phyloP scores from a whole-genome alignment of 1,140 invertebrate species.

The Brachionus calyciflorus region DNA sequence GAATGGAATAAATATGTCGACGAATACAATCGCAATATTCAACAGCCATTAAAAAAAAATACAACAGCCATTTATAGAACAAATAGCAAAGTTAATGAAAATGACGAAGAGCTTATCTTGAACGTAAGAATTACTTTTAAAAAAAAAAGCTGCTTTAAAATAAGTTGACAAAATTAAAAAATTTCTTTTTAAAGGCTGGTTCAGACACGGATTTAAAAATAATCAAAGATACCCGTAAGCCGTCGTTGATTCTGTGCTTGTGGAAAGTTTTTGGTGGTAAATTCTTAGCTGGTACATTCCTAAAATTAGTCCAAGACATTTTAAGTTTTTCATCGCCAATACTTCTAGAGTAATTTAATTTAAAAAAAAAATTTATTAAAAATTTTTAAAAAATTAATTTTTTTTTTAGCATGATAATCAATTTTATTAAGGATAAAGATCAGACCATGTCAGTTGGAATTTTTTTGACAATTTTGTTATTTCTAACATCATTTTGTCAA shows the following conservation, averaged over 20 bases:
- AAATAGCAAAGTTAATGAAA: constrained; percentile 7
- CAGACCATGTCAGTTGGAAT: constrained; percentile 72
- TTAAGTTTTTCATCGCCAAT: constrained; percentile 30
- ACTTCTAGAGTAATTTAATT: constrained; percentile 12
- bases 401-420: constrained; percentile 10
- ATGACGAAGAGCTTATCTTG: constrained; percentile 31
- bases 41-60: neutral
- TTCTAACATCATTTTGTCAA: constrained; percentile 76
- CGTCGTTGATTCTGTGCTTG: constrained; percentile 30
- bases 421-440: constrained; percentile 37
- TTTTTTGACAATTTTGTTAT: constrained; percentile 72
- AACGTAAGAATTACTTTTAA: constrained; percentile 7
- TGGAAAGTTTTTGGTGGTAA: constrained; percentile 46
- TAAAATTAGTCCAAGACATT: constrained; percentile 47
- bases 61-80: constrained; percentile 35
- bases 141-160: neutral
- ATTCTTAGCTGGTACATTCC: constrained; percentile 38
- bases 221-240: neutral
- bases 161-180: neutral
- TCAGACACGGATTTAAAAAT: constrained; percentile 9
- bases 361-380: neutral
- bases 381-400: neutral
- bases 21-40: neutral
- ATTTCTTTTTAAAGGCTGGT: constrained; percentile 16
- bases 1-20: constrained; percentile 31